These are phyloP conservation scores for Drosophila lowei DNA, from an alignment of 1,140 invertebrate species.

Conservation along the genomic window DNA sequence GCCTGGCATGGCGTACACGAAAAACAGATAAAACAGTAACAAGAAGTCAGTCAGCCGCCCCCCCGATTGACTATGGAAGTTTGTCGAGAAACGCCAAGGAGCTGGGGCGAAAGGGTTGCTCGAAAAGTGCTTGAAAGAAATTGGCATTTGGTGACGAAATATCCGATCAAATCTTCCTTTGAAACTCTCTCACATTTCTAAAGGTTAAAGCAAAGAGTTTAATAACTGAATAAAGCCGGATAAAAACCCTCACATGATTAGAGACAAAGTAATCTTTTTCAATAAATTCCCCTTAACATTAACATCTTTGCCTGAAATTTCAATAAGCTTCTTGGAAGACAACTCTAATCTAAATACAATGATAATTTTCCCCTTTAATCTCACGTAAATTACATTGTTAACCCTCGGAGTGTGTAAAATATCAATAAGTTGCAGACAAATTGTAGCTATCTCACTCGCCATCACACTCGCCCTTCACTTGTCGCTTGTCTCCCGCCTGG, in stretches of 20 bases:
- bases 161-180: too few species aligned
- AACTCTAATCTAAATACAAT: not conserved
- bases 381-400: conserved; percentile 17
- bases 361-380: not conserved
- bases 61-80: conserved; percentile 5
- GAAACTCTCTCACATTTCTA: too few species aligned
- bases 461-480: conserved; percentile 7
- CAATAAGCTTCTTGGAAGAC: too few species aligned
- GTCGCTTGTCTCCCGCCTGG: conserved; percentile 8
- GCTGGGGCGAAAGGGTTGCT: conserved; percentile 22
- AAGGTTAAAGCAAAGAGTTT: too few species aligned
- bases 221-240: too few species aligned
- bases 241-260: too few species aligned
- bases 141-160: not conserved
- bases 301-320: too few species aligned
- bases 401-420: conserved; percentile 51
- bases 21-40: conserved; percentile 78
- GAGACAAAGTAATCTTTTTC: too few species aligned
- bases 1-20: conserved; percentile 59
- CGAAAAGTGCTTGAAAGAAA: not conserved
- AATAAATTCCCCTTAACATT: too few species aligned
- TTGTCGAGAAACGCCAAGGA: not conserved
- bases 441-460: conserved; percentile 51
- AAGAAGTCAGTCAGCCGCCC: conserved; percentile 56
- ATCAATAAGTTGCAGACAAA: conserved; percentile 77